Evolutionary conservation across 2,113 vertebrate genomes (phyloP), one percentile per base, ranked within the genome.

Genomic region (Paradoxurus hermaphroditus): DNA sequence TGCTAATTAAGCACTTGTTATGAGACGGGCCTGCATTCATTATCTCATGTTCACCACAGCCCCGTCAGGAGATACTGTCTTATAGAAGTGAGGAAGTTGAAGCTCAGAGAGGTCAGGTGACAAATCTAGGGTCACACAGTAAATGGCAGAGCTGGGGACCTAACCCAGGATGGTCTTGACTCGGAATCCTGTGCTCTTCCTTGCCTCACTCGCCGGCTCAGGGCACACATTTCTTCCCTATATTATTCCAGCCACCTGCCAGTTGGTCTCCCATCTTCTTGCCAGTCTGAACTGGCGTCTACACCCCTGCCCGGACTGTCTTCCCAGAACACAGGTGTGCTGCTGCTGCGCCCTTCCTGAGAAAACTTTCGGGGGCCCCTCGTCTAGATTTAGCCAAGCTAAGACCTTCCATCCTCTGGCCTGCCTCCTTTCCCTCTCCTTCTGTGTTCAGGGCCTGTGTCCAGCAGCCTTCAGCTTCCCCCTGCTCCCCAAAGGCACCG

Each of bases 1-100:
- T 83, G 83, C 93, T 96, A 91, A 97, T 94, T 89, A 88, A 95
- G 89, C 53, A 5, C 91, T 97, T 96, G 89, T 94, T 93, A 82
- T 1, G 65, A 97, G 88, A 75, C 63, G 31, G 78, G 86, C 65
- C 41, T 72, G 59, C 19, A 8, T 93, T 67, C 93, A 23, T 68
- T 85, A 67, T 51, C 72, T 91, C 51, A 0, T 4, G 78, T 53
- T 79, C 62, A 85, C 75, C 77, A 11, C 81, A 83, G 46, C 78
- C 79, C 46, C 59, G 14, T 70, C 0, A 15, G 44, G 62, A 91
- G 65, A 53, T 72, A n/a, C 87, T 63, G 10, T 77, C 39, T 41
- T 63, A 31, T 34, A n/a, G 49, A 63, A 51, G 39, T 36, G 75
- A 91, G 95, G 89, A 96, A 79, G 91, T 82, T 49, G 86, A 95